Conservation (phyloP, 2,797 vertebrate genomes). For the Natrix natrix region DNA sequence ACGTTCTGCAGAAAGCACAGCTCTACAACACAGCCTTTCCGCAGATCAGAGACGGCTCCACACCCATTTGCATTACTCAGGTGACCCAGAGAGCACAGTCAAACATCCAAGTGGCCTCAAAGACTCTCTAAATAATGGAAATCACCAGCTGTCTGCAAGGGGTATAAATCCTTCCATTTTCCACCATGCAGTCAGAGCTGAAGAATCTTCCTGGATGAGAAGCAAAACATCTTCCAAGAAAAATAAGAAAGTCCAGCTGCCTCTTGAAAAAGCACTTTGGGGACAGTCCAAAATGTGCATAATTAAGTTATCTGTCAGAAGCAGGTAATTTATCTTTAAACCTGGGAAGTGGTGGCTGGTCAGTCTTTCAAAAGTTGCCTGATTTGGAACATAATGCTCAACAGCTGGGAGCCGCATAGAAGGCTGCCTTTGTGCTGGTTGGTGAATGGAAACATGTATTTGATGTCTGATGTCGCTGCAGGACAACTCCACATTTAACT, state of each 20-base stretch:
- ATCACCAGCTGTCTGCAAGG: background rate
- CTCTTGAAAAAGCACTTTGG: background rate
- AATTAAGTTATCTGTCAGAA: conserved; percentile 40
- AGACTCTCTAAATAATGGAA: background rate
- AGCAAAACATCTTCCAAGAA: background rate
- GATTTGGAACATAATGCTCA: background rate
- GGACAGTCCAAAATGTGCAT: conserved; percentile 18
- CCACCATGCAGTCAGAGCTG: background rate
- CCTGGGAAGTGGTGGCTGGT: conserved; percentile 4
- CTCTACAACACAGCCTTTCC: background rate
- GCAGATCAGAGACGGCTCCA: background rate
- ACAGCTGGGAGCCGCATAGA: conserved; percentile 8
- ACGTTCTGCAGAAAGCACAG: background rate
- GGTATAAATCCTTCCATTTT: background rate
- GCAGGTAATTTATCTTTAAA: conserved; percentile 36
- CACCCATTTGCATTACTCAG: background rate
- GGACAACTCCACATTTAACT: background rate
- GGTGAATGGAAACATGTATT: conserved; percentile 5
- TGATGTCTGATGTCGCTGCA: background rate
- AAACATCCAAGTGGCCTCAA: background rate
- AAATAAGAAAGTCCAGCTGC: background rate
- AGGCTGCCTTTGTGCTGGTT: background rate
- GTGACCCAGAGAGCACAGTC: background rate
- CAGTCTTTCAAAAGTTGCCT: conserved; percentile 30
- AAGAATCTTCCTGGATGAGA: background rate